Conservation (phyloP, 1,140 invertebrate genomes). For the Oryctes rhinoceros region DNA sequence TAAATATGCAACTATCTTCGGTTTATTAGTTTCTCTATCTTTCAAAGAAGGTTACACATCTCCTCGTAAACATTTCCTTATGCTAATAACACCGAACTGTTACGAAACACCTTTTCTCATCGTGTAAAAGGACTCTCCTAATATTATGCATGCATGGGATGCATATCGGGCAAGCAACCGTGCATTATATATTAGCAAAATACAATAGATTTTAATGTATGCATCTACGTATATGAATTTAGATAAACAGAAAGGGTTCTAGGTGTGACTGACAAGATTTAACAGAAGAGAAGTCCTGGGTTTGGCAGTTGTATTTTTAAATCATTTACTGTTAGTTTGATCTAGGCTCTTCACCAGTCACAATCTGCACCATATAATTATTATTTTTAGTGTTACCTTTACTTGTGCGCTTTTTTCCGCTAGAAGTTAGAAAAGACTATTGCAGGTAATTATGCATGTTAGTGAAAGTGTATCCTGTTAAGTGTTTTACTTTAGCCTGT, state of each 20-base stretch:
- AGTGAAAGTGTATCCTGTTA: constrained; percentile 40
- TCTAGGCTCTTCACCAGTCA: background rate
- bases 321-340: constrained; percentile 24
- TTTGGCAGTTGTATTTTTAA: background rate
- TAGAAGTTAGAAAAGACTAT: background rate
- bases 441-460: background rate
- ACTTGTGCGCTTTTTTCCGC: background rate
- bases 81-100: constrained; percentile 41
- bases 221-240: constrained; percentile 45
- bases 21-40: background rate
- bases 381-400: background rate
- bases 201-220: constrained; percentile 44
- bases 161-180: constrained; percentile 41
- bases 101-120: constrained; percentile 45
- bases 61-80: constrained; percentile 30
- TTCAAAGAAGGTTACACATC: background rate
- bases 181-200: constrained; percentile 42
- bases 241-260: constrained; percentile 45
- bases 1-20: no score
- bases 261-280: constrained; percentile 47
- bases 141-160: constrained; percentile 44
- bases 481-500: background rate
- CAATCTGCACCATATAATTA: background rate
- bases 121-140: constrained; percentile 15
- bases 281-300: constrained; percentile 26